These are phyloP conservation scores for Caerostris darwini DNA, from an alignment of 1,140 invertebrate genomes.

Conservation along the genomic window DNA sequence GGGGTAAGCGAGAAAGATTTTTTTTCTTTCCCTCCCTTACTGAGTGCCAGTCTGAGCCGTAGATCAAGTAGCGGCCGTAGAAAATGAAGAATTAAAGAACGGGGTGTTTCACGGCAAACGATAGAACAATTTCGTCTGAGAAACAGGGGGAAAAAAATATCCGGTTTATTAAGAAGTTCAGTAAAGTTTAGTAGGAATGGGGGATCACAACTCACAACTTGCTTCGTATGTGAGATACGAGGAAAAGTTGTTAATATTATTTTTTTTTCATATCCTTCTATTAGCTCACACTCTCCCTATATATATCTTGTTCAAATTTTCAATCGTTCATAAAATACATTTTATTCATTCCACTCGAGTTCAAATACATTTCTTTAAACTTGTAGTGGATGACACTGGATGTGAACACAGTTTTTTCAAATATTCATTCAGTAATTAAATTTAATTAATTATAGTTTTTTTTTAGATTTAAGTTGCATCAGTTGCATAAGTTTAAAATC, in stretches of 20 bases:
- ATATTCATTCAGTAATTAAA: too few relatives aligned
- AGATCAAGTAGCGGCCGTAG: background rate
- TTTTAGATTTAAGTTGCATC: too few relatives aligned
- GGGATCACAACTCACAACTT: background rate
- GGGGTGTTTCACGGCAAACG: background rate
- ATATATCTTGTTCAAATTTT: too few relatives aligned
- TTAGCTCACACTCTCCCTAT: too few relatives aligned
- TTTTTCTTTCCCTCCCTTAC: background rate
- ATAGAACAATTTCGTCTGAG: background rate
- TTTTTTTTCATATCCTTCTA: too few relatives aligned
- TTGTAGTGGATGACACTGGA: too few relatives aligned
- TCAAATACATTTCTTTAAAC: too few relatives aligned
- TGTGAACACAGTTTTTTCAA: too few relatives aligned
- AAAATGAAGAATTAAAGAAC: background rate
- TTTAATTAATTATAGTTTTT: too few relatives aligned
- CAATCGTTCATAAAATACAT: too few relatives aligned
- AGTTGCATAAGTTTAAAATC: too few relatives aligned
- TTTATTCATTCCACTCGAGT: too few relatives aligned
- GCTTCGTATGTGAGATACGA: background rate
- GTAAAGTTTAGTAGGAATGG: background rate
- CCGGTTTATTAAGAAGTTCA: background rate
- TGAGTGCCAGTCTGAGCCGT: conserved; percentile 8
- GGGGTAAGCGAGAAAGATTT: background rate
- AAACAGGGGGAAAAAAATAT: background rate
- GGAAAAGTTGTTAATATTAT: background rate